Conservation (phyloP, 2,888 invertebrate genomes). For the Mythimna ferrago region DNA sequence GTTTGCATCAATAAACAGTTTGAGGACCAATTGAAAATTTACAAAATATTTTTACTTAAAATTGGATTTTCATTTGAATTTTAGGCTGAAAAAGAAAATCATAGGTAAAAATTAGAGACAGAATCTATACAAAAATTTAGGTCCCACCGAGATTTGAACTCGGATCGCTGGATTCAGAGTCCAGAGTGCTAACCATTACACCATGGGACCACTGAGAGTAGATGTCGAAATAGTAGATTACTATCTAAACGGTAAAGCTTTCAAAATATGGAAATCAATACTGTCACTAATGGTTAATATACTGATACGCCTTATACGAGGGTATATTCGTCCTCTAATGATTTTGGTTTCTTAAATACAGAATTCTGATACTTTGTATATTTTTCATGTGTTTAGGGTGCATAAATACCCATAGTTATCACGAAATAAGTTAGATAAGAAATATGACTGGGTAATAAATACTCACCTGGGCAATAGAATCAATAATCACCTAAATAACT, state of each 20-base stretch:
- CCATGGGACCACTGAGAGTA: constrained; percentile 90
- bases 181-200: constrained; percentile 95
- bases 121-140: constrained; percentile 72
- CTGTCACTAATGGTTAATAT: constrained; percentile 5
- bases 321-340: background rate
- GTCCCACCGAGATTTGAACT: constrained; percentile 95
- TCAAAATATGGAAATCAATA: background rate
- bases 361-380: background rate
- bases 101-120: background rate
- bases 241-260: constrained; percentile 4
- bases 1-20: background rate
- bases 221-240: background rate
- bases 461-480: too few relatives aligned
- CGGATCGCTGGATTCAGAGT: constrained; percentile 95
- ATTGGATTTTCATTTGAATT: background rate
- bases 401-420: background rate
- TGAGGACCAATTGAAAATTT: too few relatives aligned
- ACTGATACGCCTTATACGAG: background rate
- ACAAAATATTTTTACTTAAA: background rate
- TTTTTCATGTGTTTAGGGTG: background rate
- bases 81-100: background rate
- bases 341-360: background rate
- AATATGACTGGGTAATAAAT: background rate
- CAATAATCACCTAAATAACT: background rate
- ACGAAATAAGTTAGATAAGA: background rate